Base-by-base conservation (phyloP, 2,113 vertebrate species). In the Arvicanthis niloticus region DNA sequence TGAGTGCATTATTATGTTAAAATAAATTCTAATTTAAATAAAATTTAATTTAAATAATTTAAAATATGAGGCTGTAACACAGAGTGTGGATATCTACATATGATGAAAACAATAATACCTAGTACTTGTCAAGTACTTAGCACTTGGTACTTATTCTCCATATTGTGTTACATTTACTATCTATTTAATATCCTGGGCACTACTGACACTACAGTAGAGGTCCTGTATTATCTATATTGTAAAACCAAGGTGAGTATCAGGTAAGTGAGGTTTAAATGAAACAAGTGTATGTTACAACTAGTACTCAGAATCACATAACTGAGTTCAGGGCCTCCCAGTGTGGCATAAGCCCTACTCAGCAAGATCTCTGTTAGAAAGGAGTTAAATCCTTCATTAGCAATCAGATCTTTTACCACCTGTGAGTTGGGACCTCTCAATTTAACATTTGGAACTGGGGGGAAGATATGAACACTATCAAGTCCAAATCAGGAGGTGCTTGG, bases 131-230 rank as follows among this genome's bases (percentile, higher is more conserved):
- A 62, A 92, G 9, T n/a, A 21, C 8, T 40, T 80, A 80, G 31
- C n/a, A 68, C 15, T 70, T 92, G 45, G 34, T 68, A 42, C 26
- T n/a, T 60, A 13, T 8, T 86, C 77, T 89, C 7, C 22, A 53
- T 60, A 93, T 60, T 96, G 78, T 81, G 81, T 60, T 10, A 58
- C 16, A 75, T 75, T 90, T 60, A 91, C 81, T 70, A 42, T 82
- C 90, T 34, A 82, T 78, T 75, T 19, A 81, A 12, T 91, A 60
- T 62, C 51, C 60, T 58, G 56, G 7, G 4, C 22, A 82, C 7
- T 87, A 86, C 40, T 48, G 24, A 93, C 21, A 85, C 42, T 80
- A 12, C 68, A 93, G 58, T n/a, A 95, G 73, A 48, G 67, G 6
- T 60, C 48, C 24, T 89, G 24, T 51, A 24, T 70, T 89, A 65